Conservation (phyloP, 2,888 invertebrate species). For the Dioctria rufipes region DNA sequence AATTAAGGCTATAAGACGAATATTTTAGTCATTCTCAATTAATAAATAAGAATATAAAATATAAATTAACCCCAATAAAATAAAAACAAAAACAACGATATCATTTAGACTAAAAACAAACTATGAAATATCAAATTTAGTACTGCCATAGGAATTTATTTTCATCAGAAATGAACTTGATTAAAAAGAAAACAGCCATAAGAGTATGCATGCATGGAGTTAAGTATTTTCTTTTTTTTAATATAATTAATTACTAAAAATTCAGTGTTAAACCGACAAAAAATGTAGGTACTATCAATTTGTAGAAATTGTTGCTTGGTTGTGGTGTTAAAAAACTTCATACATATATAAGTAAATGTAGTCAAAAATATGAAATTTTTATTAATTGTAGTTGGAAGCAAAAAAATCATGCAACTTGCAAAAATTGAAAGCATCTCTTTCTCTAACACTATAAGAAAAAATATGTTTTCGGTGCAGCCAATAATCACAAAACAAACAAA, state of each 20-base stretch:
- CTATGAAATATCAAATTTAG: not conserved
- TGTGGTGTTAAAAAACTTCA: constrained; percentile 1
- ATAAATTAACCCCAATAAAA: not conserved
- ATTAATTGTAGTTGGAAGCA: constrained; percentile 30
- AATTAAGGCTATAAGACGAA: too few relatives aligned
- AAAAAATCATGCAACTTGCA: not conserved
- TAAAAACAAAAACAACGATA: not conserved
- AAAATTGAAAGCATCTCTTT: too few relatives aligned
- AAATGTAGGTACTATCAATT: constrained; percentile 20
- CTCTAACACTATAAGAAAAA: too few relatives aligned
- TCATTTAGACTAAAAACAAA: not conserved
- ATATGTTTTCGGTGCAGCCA: too few relatives aligned
- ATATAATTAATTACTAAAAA: too few relatives aligned
- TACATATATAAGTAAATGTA: not conserved
- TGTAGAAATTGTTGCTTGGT: constrained; percentile 47
- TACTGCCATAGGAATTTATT: constrained; percentile 38
- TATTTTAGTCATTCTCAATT: not conserved
- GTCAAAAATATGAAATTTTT: constrained; percentile 19
- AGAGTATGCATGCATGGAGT: too few relatives aligned
- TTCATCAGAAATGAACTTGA: constrained; percentile 13
- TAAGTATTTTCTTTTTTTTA: too few relatives aligned
- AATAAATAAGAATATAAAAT: too few relatives aligned
- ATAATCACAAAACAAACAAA: too few relatives aligned
- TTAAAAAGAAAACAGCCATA: too few relatives aligned
- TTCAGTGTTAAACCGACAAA: not conserved